These are phyloP conservation scores for Amphipyra tragopoginis DNA, from an alignment of 2,888 invertebrate genomes.

Conservation along the genomic window DNA sequence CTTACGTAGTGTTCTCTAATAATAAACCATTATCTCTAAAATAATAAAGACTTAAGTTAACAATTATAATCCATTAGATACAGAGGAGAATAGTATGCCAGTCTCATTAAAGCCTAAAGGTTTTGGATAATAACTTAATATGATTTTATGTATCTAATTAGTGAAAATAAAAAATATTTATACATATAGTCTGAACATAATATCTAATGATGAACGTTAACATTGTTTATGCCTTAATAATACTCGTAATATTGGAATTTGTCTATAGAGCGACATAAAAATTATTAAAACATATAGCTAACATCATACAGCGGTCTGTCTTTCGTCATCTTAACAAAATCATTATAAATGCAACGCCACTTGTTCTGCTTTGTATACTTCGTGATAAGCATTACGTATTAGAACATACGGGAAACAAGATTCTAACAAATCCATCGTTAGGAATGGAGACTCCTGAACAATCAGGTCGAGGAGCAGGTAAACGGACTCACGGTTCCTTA, in stretches of 20 bases:
- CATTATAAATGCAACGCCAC: constrained; percentile 86
- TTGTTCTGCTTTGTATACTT: constrained; percentile 97
- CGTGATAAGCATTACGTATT: constrained; percentile 99
- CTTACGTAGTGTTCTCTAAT: constrained; percentile 19
- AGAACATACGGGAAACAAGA: constrained; percentile 99
- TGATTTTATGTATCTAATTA: constrained; percentile 13
- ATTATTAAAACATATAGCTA: constrained; percentile 38
- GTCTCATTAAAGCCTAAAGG: constrained; percentile 73
- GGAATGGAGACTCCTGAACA: constrained; percentile 99
- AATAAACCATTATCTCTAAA: constrained; percentile 36
- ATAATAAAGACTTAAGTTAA: constrained; percentile 24
- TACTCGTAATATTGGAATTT: constrained; percentile 60
- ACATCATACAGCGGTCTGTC: constrained; percentile 52
- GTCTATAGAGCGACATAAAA: constrained; percentile 47
- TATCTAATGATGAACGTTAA: constrained; percentile 24
- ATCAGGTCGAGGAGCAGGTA: constrained; percentile 99
- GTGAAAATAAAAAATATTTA: constrained; percentile 34
- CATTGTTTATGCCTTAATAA: constrained; percentile 33
- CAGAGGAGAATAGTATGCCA: constrained; percentile 71
- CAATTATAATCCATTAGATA: constrained; percentile 41
- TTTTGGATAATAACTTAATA: constrained; percentile 33
- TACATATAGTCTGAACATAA: constrained; percentile 39
- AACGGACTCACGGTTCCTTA: constrained; percentile 98
- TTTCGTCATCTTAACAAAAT: constrained; percentile 59
- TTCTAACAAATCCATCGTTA: constrained; percentile 99